These are phyloP conservation scores for Cheilosia vulpina DNA, from an alignment of 2,888 invertebrate species.

Conservation along the genomic window DNA sequence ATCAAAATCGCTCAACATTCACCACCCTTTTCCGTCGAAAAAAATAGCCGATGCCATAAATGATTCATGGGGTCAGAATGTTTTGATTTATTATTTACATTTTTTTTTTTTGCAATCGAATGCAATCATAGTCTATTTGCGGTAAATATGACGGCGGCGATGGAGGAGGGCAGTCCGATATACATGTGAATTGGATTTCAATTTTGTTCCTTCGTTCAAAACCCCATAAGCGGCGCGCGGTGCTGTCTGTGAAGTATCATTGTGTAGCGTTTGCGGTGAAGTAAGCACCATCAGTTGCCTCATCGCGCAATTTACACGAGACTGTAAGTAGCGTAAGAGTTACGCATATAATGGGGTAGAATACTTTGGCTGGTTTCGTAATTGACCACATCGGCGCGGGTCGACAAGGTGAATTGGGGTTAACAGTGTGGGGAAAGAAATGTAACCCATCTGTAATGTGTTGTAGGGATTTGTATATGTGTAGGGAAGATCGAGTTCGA, in stretches of 20 bases:
- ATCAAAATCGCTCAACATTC: constrained; percentile 10
- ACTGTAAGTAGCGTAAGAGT: neutral
- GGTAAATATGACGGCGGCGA: constrained; percentile 47
- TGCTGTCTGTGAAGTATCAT: constrained; percentile 13
- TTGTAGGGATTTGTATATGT: neutral
- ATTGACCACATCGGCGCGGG: constrained; percentile 47
- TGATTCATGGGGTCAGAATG: constrained; percentile 52
- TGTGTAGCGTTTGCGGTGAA: constrained; percentile 28
- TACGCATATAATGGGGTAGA: constrained; percentile 14
- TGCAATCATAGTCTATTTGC: constrained; percentile 58
- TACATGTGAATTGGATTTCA: constrained; percentile 48
- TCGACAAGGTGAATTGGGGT: constrained; percentile 60
- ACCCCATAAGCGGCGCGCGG: constrained; percentile 13
- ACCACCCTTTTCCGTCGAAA: neutral
- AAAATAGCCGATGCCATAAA: neutral
- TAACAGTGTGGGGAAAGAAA: constrained; percentile 34
- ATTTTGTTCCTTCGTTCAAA: constrained; percentile 20
- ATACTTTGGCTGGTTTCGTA: constrained; percentile 32
- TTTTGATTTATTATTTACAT: constrained; percentile 8
- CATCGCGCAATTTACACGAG: constrained; percentile 53
- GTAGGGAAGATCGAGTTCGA: constrained; percentile 45
- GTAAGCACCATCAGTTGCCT: constrained; percentile 45
- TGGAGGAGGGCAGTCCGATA: constrained; percentile 2
- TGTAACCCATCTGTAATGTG: neutral
- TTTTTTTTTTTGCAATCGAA: constrained; percentile 21